phyloP scores from a whole-genome alignment of 2,888 invertebrate genomes.

The Eupithecia insigniata region DNA sequence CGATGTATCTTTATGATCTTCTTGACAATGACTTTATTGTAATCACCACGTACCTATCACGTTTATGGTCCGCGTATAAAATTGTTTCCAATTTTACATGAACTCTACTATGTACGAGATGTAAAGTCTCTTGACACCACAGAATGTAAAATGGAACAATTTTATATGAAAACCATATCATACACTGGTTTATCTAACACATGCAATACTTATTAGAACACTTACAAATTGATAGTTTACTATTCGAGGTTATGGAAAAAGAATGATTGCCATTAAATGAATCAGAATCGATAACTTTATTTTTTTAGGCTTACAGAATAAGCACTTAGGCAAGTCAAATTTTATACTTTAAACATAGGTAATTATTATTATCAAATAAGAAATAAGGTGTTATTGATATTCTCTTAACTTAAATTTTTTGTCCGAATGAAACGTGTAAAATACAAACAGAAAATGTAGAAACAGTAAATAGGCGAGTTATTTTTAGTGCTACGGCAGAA shows the following conservation, averaged over 20 bases:
- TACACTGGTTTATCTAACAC: not conserved
- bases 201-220: not conserved
- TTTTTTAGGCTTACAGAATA: no score
- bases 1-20: not conserved
- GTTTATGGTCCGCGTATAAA: not conserved
- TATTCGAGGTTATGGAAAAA: slow-evolving; percentile 6
- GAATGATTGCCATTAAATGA: slow-evolving; percentile 9
- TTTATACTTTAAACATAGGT: no score
- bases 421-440: slow-evolving; percentile 9
- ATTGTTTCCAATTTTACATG: not conserved
- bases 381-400: no score
- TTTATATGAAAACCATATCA: not conserved
- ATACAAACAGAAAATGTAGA: slow-evolving; percentile 17
- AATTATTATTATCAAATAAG: no score
- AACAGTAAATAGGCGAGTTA: slow-evolving; percentile 33
- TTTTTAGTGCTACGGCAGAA: slow-evolving; percentile 39
- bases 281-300: no score
- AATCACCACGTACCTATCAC: no score
- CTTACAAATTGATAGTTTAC: not conserved
- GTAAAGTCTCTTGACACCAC: not conserved
- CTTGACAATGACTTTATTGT: slow-evolving; percentile 4
- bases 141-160: not conserved
- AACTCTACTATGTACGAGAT: not conserved
- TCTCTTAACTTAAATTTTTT: no score
- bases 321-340: no score